These are phyloP conservation scores for Zelleria hepariella DNA, from an alignment of 2,888 invertebrate species.

Conservation along the genomic window DNA sequence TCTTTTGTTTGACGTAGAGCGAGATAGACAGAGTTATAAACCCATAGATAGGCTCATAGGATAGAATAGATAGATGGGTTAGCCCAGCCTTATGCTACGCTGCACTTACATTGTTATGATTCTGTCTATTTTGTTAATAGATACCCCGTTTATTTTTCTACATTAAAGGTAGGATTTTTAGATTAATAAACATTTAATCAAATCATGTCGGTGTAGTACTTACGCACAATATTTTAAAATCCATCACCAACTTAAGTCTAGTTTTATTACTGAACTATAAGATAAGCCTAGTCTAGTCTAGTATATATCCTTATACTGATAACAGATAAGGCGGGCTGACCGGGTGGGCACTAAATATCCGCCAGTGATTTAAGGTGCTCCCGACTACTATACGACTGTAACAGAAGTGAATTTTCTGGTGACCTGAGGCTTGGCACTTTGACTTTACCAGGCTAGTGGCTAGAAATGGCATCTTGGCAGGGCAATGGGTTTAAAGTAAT, in stretches of 20 bases:
- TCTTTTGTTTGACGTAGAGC: too few species aligned
- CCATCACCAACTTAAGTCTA: background rate
- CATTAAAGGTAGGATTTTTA: too few species aligned
- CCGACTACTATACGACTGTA: constrained; percentile 18
- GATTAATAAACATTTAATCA: too few species aligned
- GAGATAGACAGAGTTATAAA: too few species aligned
- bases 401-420: background rate
- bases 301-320: constrained; percentile 62
- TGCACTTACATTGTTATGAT: too few species aligned
- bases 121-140: too few species aligned
- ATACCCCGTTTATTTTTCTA: too few species aligned
- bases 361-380: constrained; percentile 47
- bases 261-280: constrained; percentile 28
- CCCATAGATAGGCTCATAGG: too few species aligned
- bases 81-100: too few species aligned
- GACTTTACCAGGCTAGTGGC: background rate
- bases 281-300: constrained; percentile 38
- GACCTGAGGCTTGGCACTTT: background rate
- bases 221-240: background rate
- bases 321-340: constrained; percentile 64
- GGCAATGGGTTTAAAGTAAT: background rate
- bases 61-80: too few species aligned
- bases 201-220: too few species aligned
- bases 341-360: constrained; percentile 56
- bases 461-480: background rate